Conservation (phyloP, 1,140 invertebrate species). For the Bicyclus anynana region DNA sequence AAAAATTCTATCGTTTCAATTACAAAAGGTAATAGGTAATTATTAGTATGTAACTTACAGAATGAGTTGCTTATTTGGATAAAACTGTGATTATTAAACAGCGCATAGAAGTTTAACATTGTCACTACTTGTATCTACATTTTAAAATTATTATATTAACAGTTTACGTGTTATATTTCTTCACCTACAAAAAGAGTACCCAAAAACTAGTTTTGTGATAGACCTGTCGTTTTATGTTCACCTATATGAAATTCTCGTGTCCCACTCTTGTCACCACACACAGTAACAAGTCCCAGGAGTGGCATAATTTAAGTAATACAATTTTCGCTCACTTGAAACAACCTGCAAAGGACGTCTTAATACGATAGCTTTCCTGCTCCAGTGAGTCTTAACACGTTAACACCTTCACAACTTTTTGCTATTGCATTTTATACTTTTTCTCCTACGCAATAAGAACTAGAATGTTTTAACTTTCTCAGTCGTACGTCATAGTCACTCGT, state of each 20-base stretch:
- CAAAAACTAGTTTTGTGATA: no score
- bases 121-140: no score
- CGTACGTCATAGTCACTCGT: slow-evolving; percentile 12
- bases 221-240: no score
- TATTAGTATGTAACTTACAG: no score
- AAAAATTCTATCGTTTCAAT: no score
- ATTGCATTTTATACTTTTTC: not conserved
- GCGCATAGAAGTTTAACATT: no score
- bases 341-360: slow-evolving; percentile 9
- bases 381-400: slow-evolving; percentile 11
- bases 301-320: slow-evolving; percentile 9
- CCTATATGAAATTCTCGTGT: not conserved
- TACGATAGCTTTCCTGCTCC: slow-evolving; percentile 11
- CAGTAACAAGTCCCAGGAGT: not conserved
- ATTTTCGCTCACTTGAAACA: slow-evolving; percentile 6
- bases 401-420: not conserved
- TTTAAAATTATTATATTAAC: no score
- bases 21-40: no score
- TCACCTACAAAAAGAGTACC: no score
- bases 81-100: no score
- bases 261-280: not conserved
- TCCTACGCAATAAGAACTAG: not conserved
- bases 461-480: not conserved
- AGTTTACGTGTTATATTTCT: no score
- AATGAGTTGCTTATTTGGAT: no score